Percentiles rank a stretch among this genome's conserved stretches.
These are phyloP conservation scores for Sabellastarte sp. DNA, from an alignment of 2,888 invertebrate genomes.

Conservation along the genomic window DNA sequence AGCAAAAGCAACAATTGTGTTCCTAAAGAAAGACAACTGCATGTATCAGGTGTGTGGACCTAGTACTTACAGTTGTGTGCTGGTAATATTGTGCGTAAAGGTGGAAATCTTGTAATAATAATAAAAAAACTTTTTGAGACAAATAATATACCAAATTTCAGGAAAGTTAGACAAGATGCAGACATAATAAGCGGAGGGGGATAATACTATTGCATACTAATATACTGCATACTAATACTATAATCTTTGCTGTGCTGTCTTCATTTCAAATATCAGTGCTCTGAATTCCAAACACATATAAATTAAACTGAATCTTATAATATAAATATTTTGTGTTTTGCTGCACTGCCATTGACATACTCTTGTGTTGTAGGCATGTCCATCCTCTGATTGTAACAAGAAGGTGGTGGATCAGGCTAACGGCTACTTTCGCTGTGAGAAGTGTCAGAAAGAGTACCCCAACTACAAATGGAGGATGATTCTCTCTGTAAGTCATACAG, in stretches of 20 bases:
- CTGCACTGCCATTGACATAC: no score
- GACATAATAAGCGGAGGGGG: no score
- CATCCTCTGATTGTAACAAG: conserved; percentile 86
- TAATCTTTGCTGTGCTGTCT: no score
- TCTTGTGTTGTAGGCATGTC: conserved; percentile 71
- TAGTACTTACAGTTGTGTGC: not conserved
- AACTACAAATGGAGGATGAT: conserved; percentile 85
- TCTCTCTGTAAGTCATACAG: no score
- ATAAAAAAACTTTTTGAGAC: no score
- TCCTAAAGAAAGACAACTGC: conserved; percentile 78
- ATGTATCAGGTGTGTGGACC: conserved; percentile 80
- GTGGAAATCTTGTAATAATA: no score
- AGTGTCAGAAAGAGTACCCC: conserved; percentile 81
- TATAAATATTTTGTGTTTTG: no score
- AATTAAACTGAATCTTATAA: not conserved
- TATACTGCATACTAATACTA: no score
- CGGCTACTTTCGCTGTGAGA: conserved; percentile 89
- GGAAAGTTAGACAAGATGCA: no score
- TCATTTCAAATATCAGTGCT: no score
- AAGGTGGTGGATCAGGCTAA: conserved; percentile 87
- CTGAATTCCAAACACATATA: not conserved
- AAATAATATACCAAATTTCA: no score
- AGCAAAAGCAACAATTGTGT: conserved; percentile 75
- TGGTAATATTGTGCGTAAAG: not conserved
- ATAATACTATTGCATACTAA: no score